Percentiles rank a stretch among this genome's conserved stretches.
Evolutionary conservation across 2,888 invertebrate species (phyloP).

Genomic region (Fabriciana adippe): DNA sequence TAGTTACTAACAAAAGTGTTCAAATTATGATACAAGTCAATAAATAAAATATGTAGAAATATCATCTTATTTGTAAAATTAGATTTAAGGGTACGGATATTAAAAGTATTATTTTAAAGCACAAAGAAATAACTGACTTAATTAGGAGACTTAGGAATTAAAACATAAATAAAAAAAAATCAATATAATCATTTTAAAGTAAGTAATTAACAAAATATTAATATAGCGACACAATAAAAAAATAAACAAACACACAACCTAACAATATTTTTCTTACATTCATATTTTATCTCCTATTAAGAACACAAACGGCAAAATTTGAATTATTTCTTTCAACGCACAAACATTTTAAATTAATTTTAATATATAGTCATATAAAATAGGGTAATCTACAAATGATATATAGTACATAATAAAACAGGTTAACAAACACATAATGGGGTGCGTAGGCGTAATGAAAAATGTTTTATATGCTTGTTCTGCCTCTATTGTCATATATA

Average conservation of each 20-base stretch:
- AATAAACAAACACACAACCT: no score
- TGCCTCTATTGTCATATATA: conserved; percentile 23
- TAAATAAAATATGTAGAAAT: no score
- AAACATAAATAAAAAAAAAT: no score
- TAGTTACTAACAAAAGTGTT: neutral
- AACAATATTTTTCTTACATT: no score
- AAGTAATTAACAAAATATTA: no score
- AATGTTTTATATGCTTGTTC: conserved; percentile 25
- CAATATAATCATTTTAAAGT: no score
- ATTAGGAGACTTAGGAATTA: no score
- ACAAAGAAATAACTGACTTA: no score
- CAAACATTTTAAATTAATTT: conserved; percentile 3
- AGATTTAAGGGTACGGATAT: neutral
- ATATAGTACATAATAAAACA: conserved; percentile 34
- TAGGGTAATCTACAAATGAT: conserved; percentile 28
- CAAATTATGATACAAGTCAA: no score
- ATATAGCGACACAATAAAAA: no score
- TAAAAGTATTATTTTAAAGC: neutral
- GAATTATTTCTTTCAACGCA: neutral
- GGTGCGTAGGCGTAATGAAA: conserved; percentile 27
- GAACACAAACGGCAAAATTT: no score
- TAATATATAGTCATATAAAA: conserved; percentile 17
- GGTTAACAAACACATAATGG: conserved; percentile 27
- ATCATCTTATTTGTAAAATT: neutral
- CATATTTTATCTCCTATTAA: no score